These are phyloP conservation scores for Paramormyrops kingsleyae DNA, from an alignment of 2,113 vertebrate species.

Conservation along the genomic window DNA sequence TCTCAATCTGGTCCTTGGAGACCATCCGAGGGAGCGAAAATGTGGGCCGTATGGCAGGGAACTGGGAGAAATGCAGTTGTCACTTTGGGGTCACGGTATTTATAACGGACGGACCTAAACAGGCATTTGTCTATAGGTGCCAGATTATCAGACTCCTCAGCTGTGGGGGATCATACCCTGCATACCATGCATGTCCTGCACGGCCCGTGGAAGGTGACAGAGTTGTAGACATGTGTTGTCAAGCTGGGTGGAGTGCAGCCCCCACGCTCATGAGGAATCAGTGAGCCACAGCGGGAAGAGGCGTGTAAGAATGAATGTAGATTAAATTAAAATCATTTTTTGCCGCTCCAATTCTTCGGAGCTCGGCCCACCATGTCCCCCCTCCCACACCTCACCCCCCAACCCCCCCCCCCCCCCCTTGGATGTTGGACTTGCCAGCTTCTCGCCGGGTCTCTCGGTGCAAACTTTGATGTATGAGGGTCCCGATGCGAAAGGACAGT, in stretches of 20 bases:
- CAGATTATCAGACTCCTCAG: not conserved
- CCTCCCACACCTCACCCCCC: not conserved
- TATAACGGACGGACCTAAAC: not conserved
- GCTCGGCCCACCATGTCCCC: not conserved
- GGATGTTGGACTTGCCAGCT: conserved; percentile 35
- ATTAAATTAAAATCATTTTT: conserved; percentile 36
- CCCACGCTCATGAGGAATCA: conserved; percentile 21
- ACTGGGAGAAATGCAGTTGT: not conserved
- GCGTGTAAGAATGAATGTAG: conserved; percentile 32
- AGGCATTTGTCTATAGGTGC: not conserved
- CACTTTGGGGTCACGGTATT: not conserved
- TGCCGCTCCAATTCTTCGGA: not conserved
- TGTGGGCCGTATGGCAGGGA: not conserved
- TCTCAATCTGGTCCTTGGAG: not conserved
- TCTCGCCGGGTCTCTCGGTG: conserved; percentile 36
- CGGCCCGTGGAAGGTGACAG: not conserved
- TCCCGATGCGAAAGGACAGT: conserved; percentile 63
- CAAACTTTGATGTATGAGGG: conserved; percentile 71
- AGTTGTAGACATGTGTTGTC: not conserved
- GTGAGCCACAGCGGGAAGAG: conserved; percentile 10
- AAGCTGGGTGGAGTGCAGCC: not conserved
- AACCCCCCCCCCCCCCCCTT: too few relatives aligned
- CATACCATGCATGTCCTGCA: not conserved
- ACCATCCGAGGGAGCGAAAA: not conserved
- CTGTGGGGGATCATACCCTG: not conserved